Evolutionary conservation across 2,113 vertebrate species (phyloP).

Genomic region (Gymnogyps californianus): DNA sequence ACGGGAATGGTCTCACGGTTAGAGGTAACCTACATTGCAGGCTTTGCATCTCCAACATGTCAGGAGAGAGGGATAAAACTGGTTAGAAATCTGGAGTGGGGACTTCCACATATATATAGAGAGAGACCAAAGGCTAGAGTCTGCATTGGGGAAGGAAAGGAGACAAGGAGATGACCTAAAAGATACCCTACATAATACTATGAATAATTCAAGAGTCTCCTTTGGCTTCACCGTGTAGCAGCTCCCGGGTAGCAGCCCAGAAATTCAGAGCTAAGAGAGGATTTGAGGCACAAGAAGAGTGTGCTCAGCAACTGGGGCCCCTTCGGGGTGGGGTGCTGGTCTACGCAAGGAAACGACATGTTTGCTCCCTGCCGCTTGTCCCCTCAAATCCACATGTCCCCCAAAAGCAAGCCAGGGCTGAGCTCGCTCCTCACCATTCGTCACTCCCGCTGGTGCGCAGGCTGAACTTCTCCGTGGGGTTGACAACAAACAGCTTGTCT

Average conservation of each 20-base stretch:
- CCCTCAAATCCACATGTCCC: neutral
- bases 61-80: neutral
- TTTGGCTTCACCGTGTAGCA: neutral
- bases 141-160: neutral
- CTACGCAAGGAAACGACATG: rapidly evolving
- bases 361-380: neutral
- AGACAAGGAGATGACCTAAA: neutral
- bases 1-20: rapidly evolving
- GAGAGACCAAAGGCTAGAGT: neutral
- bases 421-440: slow-evolving; percentile 70
- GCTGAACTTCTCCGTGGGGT: slow-evolving; percentile 64
- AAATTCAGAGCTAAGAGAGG: neutral
- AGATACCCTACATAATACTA: neutral
- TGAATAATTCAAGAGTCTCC: neutral
- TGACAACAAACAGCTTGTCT: slow-evolving; percentile 77
- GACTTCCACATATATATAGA: neutral
- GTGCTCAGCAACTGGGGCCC: neutral
- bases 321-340: neutral
- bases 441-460: slow-evolving; percentile 61
- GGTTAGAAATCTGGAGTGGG: neutral
- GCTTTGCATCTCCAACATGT: neutral
- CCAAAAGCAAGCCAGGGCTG: neutral
- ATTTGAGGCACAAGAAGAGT: neutral
- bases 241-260: neutral
- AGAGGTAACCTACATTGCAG: neutral